phyloP scores from a whole-genome alignment of 2,797 vertebrate species.

The Rhabdomys pumilio region DNA sequence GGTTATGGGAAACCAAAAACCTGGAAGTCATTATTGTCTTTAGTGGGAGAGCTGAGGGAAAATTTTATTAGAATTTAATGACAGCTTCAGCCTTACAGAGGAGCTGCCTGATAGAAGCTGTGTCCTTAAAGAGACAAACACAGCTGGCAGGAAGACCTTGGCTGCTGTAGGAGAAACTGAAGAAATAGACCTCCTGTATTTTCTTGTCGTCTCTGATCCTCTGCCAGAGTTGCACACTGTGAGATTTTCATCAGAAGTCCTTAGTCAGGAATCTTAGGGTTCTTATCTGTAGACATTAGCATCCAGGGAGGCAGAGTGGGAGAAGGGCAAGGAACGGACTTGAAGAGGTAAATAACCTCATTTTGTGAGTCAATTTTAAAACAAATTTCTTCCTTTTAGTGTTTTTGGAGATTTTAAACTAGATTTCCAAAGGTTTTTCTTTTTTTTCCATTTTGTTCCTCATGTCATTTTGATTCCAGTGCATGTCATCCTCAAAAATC shows the following conservation, averaged over 20 bases:
- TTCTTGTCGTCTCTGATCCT: slow-evolving; percentile 19
- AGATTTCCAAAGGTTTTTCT: slow-evolving; percentile 26
- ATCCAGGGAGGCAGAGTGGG: background rate
- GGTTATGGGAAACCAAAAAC: background rate
- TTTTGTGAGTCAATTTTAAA: slow-evolving; percentile 37
- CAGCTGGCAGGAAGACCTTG: background rate
- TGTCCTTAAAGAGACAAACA: background rate
- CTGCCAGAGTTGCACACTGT: background rate
- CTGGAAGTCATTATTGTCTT: background rate
- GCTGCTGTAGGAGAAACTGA: background rate
- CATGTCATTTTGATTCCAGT: slow-evolving; percentile 51
- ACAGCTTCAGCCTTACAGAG: background rate
- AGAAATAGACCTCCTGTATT: background rate
- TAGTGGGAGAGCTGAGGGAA: background rate
- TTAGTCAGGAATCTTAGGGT: slow-evolving; percentile 30
- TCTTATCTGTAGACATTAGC: background rate
- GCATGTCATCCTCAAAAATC: slow-evolving; percentile 16
- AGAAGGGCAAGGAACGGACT: background rate
- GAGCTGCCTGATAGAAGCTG: background rate
- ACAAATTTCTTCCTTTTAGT: slow-evolving; percentile 22
- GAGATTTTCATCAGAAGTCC: slow-evolving; percentile 7
- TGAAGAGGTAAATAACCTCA: background rate
- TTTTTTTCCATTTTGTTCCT: background rate
- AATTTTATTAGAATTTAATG: background rate
- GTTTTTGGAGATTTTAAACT: slow-evolving; percentile 3